Conservation (phyloP, 2,888 invertebrate species). For the Amiota mariae region DNA sequence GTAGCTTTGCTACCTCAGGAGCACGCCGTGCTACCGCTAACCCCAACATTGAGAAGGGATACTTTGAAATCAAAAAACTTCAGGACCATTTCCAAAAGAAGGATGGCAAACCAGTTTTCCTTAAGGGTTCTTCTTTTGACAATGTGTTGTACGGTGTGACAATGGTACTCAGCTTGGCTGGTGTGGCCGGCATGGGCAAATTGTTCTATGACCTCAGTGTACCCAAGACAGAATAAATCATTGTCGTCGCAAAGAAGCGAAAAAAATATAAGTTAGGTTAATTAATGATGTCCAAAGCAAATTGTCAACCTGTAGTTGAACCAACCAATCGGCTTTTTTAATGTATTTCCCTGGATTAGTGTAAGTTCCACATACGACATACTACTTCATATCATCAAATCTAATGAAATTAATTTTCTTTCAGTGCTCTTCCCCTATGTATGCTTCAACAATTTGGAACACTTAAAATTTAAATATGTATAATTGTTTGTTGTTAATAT, state of each 20-base stretch:
- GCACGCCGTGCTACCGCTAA: constrained; percentile 55
- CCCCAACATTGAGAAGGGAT: constrained; percentile 66
- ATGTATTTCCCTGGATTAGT: constrained; percentile 11
- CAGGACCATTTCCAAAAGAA: constrained; percentile 69
- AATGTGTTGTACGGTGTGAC: constrained; percentile 73
- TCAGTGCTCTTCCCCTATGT: not conserved
- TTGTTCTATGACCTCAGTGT: constrained; percentile 68
- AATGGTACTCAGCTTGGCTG: constrained; percentile 66
- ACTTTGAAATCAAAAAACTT: constrained; percentile 60
- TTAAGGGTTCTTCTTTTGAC: constrained; percentile 75
- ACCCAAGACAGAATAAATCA: constrained; percentile 58
- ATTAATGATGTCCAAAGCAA: constrained; percentile 4
- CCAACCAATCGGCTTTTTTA: constrained; percentile 19
- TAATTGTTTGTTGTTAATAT: constrained; percentile 46
- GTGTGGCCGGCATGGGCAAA: constrained; percentile 68
- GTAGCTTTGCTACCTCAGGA: constrained; percentile 66
- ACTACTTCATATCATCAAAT: not conserved
- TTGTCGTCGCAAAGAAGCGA: constrained; percentile 32
- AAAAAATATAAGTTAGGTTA: constrained; percentile 26
- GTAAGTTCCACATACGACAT: not conserved
- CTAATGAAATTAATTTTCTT: not conserved
- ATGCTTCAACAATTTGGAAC: not conserved
- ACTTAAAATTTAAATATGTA: not conserved
- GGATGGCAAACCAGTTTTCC: constrained; percentile 75
- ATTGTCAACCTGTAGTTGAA: not conserved